A percentile compares a stretch with the other conserved stretches of the same genome.
These are phyloP conservation scores for Monochamus saltuarius DNA, from an alignment of 1,140 invertebrate species.

Conservation along the genomic window DNA sequence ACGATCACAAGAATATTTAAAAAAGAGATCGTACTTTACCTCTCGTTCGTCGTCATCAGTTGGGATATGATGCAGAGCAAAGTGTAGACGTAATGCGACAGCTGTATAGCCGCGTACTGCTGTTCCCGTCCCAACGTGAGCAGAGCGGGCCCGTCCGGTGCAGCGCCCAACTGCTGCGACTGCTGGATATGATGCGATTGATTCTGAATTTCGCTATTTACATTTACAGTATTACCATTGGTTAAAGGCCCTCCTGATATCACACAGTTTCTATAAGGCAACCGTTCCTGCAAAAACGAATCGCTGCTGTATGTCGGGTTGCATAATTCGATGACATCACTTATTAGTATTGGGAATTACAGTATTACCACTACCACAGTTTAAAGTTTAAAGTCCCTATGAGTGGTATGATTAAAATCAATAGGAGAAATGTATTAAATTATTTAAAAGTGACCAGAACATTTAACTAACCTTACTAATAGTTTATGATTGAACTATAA, in stretches of 20 bases:
- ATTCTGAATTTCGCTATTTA: conserved; percentile 27
- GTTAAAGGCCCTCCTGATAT: conserved; percentile 43
- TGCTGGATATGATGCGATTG: conserved; percentile 28
- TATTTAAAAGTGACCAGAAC: no score
- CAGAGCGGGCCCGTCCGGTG: conserved; percentile 50
- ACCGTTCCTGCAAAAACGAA: conserved; percentile 52
- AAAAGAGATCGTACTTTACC: conserved; percentile 48
- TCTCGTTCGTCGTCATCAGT: conserved; percentile 82
- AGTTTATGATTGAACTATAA: no score
- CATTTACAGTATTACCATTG: conserved; percentile 40
- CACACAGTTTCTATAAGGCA: conserved; percentile 56
- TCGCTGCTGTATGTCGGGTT: not conserved
- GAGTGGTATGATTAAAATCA: no score
- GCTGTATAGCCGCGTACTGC: conserved; percentile 69
- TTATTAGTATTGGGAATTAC: no score
- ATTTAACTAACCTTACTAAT: no score
- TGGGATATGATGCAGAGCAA: conserved; percentile 80
- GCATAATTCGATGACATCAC: no score
- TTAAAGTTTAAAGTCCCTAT: no score
- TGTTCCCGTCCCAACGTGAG: conserved; percentile 60
- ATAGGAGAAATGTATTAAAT: no score
- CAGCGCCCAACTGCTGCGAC: conserved; percentile 21
- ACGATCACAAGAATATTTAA: not conserved
- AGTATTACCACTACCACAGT: no score
- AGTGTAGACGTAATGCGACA: conserved; percentile 81